Evolutionary conservation across 2,888 invertebrate genomes (phyloP).

Genomic region (Macroteleia sp.): DNA sequence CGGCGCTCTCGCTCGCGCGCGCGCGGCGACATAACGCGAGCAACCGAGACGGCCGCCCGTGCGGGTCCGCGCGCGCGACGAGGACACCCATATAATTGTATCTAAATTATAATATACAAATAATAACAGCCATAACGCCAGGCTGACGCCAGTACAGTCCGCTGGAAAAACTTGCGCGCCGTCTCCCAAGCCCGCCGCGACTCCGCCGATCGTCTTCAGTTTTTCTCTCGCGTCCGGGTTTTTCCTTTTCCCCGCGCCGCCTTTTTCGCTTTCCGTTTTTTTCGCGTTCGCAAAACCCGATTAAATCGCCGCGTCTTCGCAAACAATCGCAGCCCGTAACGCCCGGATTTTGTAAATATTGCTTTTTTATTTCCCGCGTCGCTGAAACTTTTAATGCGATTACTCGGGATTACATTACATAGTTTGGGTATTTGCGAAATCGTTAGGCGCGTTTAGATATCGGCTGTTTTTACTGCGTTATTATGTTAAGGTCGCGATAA

Average conservation of each 20-base stretch:
- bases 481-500: constrained; percentile 29
- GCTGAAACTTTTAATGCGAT: constrained; percentile 49
- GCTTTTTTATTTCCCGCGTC: constrained; percentile 39
- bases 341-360: constrained; percentile 44
- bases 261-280: background rate
- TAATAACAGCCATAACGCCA: constrained; percentile 83
- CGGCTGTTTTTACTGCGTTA: constrained; percentile 24
- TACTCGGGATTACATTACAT: constrained; percentile 48
- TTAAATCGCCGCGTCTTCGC: constrained; percentile 16
- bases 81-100: constrained; percentile 82
- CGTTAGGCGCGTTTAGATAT: constrained; percentile 31
- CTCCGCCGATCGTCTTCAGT: too few relatives aligned
- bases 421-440: constrained; percentile 51
- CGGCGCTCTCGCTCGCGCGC: constrained; percentile 48
- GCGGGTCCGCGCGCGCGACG: constrained; percentile 68
- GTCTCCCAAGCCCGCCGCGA: background rate
- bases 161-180: constrained; percentile 66
- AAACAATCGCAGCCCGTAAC: too few relatives aligned
- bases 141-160: constrained; percentile 83
- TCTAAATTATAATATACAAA: constrained; percentile 84
- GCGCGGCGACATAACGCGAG: constrained; percentile 38
- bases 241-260: background rate
- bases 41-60: constrained; percentile 42
- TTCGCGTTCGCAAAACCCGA: background rate
- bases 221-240: too few relatives aligned